Percentiles rank a stretch among this genome's conserved stretches.
Evolutionary conservation across 2,113 vertebrate genomes (phyloP).

Genomic region (Zootoca vivipara): DNA sequence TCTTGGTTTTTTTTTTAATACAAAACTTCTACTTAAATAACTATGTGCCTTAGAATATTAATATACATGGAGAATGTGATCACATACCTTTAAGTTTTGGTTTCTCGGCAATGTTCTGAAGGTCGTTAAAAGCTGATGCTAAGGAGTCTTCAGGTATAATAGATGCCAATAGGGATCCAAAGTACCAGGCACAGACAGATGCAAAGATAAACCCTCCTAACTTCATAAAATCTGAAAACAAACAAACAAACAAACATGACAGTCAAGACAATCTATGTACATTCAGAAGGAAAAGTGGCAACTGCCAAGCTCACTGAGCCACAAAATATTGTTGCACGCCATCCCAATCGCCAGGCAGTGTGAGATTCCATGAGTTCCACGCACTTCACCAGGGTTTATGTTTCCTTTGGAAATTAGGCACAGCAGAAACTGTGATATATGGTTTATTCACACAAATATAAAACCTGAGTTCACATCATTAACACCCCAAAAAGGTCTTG

Average conservation of each 20-base stretch:
- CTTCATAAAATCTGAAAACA: slow-evolving; percentile 60
- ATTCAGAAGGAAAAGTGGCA: neutral
- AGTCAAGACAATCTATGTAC: neutral
- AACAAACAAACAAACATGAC: neutral
- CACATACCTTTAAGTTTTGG: slow-evolving; percentile 67
- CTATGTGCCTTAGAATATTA: neutral
- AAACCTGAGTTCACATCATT: too few species aligned
- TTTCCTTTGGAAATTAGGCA: neutral
- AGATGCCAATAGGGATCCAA: slow-evolving; percentile 60
- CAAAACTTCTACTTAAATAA: slow-evolving; percentile 26
- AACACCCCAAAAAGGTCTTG: too few species aligned
- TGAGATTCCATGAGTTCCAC: too few species aligned
- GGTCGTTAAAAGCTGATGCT: neutral
- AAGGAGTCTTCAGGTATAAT: neutral
- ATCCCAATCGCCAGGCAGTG: too few species aligned
- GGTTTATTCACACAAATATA: too few species aligned
- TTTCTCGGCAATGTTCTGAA: slow-evolving; percentile 55
- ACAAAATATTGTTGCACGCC: neutral
- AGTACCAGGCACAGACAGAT: slow-evolving; percentile 67
- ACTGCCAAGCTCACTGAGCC: neutral
- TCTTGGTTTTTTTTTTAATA: too few species aligned
- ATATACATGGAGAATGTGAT: neutral
- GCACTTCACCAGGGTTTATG: too few species aligned
- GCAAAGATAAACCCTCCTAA: slow-evolving; percentile 36
- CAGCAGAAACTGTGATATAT: neutral